Evolutionary conservation across 2,113 vertebrate genomes (phyloP).

Genomic region (Serinus canaria): DNA sequence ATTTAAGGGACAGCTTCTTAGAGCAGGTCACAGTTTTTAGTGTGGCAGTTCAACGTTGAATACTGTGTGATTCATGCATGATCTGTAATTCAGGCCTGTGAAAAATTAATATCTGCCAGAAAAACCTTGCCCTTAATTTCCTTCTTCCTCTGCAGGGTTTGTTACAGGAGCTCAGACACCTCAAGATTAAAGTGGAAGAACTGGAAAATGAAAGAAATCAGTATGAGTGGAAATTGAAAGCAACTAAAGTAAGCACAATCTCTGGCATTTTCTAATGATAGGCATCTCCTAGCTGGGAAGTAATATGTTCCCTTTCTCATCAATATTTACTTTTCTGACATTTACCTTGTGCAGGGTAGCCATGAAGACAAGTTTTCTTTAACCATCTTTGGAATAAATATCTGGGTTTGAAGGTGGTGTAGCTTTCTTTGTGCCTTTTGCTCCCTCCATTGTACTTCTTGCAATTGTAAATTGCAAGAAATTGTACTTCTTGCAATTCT

Average conservation of each 20-base stretch:
- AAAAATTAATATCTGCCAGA: background rate
- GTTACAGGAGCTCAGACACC: constrained; percentile 85
- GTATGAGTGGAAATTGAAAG: constrained; percentile 91
- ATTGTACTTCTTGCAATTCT: too few species aligned
- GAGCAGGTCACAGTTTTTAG: background rate
- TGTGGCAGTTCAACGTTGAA: background rate
- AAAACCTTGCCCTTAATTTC: background rate
- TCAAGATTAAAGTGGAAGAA: constrained; percentile 91
- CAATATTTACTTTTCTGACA: background rate
- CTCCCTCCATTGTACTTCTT: too few species aligned
- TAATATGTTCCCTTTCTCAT: background rate
- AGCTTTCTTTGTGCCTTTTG: background rate
- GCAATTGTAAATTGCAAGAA: too few species aligned
- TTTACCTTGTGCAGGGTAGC: background rate
- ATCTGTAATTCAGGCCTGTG: background rate
- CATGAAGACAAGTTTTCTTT: background rate
- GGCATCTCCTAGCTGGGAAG: background rate
- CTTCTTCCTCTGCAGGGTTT: constrained; percentile 76
- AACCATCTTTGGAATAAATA: background rate
- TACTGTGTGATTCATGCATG: background rate
- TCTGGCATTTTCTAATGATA: background rate
- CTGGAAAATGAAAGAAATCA: constrained; percentile 92
- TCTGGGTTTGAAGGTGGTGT: background rate
- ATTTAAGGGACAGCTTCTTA: background rate
- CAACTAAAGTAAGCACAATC: constrained; percentile 85